phyloP scores from a whole-genome alignment of 2,888 invertebrate species.

The Candidula unifasciata region DNA sequence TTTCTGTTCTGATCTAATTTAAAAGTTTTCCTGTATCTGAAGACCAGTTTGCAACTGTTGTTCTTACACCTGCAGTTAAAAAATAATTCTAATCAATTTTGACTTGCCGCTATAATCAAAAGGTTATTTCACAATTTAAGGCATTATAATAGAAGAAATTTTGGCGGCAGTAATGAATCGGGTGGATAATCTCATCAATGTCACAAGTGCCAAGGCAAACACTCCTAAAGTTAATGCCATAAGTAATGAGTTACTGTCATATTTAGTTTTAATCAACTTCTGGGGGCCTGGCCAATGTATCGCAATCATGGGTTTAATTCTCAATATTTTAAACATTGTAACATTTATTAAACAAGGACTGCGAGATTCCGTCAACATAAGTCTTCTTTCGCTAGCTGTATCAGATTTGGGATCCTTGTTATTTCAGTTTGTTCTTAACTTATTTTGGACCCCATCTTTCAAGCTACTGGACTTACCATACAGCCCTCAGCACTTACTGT shows the following conservation, averaged over 20 bases:
- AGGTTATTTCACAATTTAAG: too few relatives aligned
- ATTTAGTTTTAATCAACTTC: not conserved
- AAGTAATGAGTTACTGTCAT: not conserved
- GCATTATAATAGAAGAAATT: too few relatives aligned
- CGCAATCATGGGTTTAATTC: not conserved
- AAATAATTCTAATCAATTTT: too few relatives aligned
- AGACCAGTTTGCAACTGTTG: too few relatives aligned
- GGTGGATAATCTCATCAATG: too few relatives aligned
- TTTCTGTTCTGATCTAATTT: too few relatives aligned
- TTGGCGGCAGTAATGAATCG: too few relatives aligned
- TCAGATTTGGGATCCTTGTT: not conserved
- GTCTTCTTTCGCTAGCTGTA: not conserved
- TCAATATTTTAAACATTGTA: not conserved
- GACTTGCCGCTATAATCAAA: too few relatives aligned
- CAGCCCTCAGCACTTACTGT: not conserved
- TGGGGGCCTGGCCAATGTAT: conserved; percentile 4
- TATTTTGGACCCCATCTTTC: not conserved
- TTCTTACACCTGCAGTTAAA: too few relatives aligned
- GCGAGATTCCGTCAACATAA: conserved; percentile 3
- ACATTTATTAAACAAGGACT: not conserved
- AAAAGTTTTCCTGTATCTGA: too few relatives aligned
- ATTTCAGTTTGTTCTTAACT: not conserved
- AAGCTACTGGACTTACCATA: not conserved
- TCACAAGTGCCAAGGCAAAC: too few relatives aligned
- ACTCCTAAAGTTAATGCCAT: too few relatives aligned